Evolutionary conservation across 2,888 invertebrate genomes (phyloP).

Genomic region (Heliconius hortense): DNA sequence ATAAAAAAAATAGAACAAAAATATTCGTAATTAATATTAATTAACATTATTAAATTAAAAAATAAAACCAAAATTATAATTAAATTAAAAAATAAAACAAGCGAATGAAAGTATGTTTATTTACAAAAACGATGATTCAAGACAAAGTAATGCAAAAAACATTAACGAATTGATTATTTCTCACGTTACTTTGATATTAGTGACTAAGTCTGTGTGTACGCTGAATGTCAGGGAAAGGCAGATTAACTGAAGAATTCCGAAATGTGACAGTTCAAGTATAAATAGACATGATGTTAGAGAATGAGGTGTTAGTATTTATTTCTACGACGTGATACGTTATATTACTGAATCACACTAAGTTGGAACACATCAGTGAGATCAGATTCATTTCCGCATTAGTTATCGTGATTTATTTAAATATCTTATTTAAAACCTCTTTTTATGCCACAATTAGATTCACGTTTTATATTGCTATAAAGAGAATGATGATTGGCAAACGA

Average conservation of each 20-base stretch:
- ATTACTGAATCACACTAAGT: slow-evolving; percentile 34
- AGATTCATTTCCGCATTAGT: slow-evolving; percentile 2
- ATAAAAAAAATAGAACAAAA: too few species aligned
- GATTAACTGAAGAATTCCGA: slow-evolving; percentile 30
- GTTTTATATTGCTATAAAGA: slow-evolving; percentile 11
- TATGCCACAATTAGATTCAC: background rate
- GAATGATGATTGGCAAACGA: background rate
- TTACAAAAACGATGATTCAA: slow-evolving; percentile 32
- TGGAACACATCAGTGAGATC: slow-evolving; percentile 11
- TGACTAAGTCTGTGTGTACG: slow-evolving; percentile 42
- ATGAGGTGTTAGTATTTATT: slow-evolving; percentile 37
- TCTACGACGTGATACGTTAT: slow-evolving; percentile 28
- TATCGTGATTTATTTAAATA: slow-evolving; percentile 3
- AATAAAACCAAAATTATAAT: too few species aligned
- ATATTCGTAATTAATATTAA: too few species aligned
- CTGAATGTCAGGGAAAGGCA: slow-evolving; percentile 34
- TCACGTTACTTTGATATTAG: slow-evolving; percentile 40
- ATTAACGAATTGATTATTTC: slow-evolving; percentile 20
- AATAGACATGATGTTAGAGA: slow-evolving; percentile 41
- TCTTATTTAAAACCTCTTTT: slow-evolving; percentile 3
- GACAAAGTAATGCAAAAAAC: slow-evolving; percentile 29
- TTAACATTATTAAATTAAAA: too few species aligned
- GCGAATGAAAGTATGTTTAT: slow-evolving; percentile 16
- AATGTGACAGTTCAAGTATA: slow-evolving; percentile 41
- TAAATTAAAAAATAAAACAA: background rate